phyloP scores from a whole-genome alignment of 2,888 invertebrate species.

The Scaptomyza parva region DNA sequence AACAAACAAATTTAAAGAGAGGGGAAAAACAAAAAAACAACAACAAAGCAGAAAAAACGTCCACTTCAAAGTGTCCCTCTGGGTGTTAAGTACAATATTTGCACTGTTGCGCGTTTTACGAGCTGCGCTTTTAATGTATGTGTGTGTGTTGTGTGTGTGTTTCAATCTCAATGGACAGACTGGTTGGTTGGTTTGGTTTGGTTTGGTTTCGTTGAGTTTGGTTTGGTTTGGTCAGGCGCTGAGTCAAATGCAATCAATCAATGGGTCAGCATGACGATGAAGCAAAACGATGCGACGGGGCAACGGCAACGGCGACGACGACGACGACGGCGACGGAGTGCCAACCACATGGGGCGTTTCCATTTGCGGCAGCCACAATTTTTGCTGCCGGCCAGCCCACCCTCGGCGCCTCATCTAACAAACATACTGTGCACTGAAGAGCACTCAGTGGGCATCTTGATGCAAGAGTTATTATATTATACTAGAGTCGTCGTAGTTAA shows the following conservation, averaged over 20 bases:
- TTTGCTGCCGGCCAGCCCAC: conserved; percentile 53
- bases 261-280: conserved; percentile 70
- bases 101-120: conserved; percentile 74
- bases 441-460: conserved; percentile 39
- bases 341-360: conserved; percentile 80
- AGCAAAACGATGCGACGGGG: conserved; percentile 8
- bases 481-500: neutral
- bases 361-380: conserved; percentile 73
- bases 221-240: conserved; percentile 29
- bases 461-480: neutral
- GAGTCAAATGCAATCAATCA: conserved; percentile 78
- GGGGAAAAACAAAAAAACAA: neutral
- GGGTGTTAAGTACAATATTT: conserved; percentile 80
- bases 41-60: neutral
- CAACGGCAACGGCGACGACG: too few relatives aligned
- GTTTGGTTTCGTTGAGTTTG: too few relatives aligned
- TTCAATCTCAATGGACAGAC: neutral
- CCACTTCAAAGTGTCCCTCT: conserved; percentile 67
- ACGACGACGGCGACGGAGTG: conserved; percentile 35
- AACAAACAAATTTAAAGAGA: conserved; percentile 64
- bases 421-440: conserved; percentile 15
- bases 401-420: conserved; percentile 53
- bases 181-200: conserved; percentile 11
- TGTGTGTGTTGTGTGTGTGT: conserved; percentile 1
- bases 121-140: conserved; percentile 44